Evolutionary conservation across 2,113 vertebrate species (phyloP).

Genomic region (Trochalopteron elliotii): DNA sequence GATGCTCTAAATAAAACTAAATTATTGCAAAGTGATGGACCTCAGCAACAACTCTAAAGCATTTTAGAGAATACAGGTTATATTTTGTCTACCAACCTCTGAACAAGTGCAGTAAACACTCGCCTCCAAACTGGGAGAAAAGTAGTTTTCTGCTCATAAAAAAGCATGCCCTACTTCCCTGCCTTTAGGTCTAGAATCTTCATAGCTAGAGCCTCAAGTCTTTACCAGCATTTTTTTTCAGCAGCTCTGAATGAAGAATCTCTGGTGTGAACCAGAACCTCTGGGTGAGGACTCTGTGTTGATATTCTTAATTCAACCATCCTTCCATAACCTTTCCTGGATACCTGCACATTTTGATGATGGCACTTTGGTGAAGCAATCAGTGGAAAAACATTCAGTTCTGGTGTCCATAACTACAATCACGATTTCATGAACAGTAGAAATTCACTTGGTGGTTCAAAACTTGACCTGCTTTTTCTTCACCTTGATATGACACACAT

Average conservation of each 20-base stretch:
- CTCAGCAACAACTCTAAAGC: background rate
- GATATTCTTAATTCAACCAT: background rate
- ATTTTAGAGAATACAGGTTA: background rate
- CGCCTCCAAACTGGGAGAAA: background rate
- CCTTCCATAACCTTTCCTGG: rapidly evolving
- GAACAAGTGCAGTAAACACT: background rate
- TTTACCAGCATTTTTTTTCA: background rate
- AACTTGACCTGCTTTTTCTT: background rate
- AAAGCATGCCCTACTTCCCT: background rate
- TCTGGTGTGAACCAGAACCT: background rate
- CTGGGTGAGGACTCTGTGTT: background rate
- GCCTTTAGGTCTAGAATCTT: background rate
- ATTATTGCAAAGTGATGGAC: background rate
- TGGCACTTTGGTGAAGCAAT: background rate
- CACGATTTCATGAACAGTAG: background rate
- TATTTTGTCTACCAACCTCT: background rate
- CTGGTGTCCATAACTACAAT: background rate
- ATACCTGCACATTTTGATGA: background rate
- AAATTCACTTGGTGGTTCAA: background rate
- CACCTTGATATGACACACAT: background rate
- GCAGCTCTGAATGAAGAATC: background rate
- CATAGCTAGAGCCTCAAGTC: background rate
- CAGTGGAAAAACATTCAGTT: background rate
- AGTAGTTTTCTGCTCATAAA: background rate
- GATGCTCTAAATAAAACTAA: background rate